These are phyloP conservation scores for Nixonia krombeini DNA, from an alignment of 1,140 invertebrate species.

Conservation along the genomic window DNA sequence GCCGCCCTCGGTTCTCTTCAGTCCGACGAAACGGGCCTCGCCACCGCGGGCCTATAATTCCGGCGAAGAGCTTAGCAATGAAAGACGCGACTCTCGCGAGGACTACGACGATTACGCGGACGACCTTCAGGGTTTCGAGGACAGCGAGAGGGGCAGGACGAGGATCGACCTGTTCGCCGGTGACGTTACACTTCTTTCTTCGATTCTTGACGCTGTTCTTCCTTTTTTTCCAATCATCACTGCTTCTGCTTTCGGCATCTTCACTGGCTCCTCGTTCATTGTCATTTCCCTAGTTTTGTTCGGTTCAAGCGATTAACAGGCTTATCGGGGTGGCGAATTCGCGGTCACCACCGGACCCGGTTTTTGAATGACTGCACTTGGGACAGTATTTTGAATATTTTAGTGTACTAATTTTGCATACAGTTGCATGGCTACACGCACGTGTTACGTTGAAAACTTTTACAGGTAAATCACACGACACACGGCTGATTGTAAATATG, in stretches of 20 bases:
- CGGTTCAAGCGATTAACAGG: background rate
- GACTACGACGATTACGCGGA: conserved; percentile 61
- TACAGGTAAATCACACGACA: too few species aligned
- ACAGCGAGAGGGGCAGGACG: conserved; percentile 57
- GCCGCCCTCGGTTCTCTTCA: conserved; percentile 57
- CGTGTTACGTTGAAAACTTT: too few species aligned
- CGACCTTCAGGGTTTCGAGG: conserved; percentile 58
- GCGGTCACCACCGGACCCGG: too few species aligned
- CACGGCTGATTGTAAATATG: too few species aligned
- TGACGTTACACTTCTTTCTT: conserved; percentile 24
- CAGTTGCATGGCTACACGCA: too few species aligned
- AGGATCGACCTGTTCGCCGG: conserved; percentile 57
- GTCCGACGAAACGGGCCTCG: conserved; percentile 30
- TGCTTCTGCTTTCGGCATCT: background rate
- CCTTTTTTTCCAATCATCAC: background rate
- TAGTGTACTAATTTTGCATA: too few species aligned
- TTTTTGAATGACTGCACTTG: too few species aligned
- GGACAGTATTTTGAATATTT: too few species aligned
- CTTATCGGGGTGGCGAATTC: too few species aligned
- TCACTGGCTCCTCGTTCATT: background rate
- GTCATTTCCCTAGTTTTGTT: background rate
- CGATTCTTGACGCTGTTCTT: background rate
- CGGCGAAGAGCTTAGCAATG: conserved; percentile 24
- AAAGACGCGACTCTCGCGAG: conserved; percentile 35
- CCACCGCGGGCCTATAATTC: conserved; percentile 22